Conservation (phyloP, 2,113 vertebrate species). For the Chaetops frenatus region DNA sequence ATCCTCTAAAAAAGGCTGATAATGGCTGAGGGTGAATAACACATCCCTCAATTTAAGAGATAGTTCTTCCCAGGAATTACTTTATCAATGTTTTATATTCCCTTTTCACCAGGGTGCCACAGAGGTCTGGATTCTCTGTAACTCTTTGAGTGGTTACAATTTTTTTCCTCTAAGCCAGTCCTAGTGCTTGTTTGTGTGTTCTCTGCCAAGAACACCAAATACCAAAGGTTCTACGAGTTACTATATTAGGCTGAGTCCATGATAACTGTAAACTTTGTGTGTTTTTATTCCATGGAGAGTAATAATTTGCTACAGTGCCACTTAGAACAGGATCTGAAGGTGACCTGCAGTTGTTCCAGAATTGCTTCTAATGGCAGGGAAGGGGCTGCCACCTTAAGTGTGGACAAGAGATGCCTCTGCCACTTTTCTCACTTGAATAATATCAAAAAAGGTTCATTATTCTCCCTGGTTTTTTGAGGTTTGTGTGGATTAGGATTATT, state of each 20-base stretch:
- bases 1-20: neutral
- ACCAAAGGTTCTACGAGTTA: neutral
- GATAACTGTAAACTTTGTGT: conserved; percentile 15
- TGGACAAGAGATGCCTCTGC: neutral
- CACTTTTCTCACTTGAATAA: neutral
- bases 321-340: neutral
- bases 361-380: neutral
- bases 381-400: neutral
- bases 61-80: neutral
- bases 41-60: neutral
- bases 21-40: neutral
- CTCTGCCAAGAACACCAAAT: conserved; percentile 14
- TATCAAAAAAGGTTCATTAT: neutral
- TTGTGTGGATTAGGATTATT: neutral
- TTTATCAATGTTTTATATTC: accelerated
- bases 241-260: conserved; percentile 27
- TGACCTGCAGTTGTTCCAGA: neutral
- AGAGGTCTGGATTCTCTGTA: neutral
- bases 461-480: neutral
- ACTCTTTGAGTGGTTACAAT: neutral
- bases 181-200: neutral
- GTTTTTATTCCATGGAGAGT: neutral
- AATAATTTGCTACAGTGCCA: neutral
- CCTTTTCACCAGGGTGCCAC: neutral
- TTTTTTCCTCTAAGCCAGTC: neutral